Base-by-base conservation (phyloP, 2,113 vertebrate genomes). In the Saccopteryx bilineata region DNA sequence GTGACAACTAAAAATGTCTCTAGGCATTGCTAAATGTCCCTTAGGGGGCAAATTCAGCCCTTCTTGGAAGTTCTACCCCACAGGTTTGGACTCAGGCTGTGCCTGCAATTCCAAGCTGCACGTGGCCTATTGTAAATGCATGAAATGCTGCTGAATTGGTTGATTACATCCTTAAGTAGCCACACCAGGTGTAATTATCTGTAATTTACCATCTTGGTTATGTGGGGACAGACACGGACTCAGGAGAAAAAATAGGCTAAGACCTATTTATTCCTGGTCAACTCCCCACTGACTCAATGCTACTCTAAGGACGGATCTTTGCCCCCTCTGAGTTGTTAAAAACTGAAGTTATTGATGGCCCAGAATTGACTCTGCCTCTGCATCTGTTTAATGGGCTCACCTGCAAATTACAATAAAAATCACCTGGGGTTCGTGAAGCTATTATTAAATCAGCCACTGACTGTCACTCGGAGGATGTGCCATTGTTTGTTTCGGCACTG, bases 61-160 rank as follows among this genome's bases (percentile, higher is more conserved):
- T 15, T 18, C 13, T 31, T 13, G 52, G 65, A 48, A 10, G 12
- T 31, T 50, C 6, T 21, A 46, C 63, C 80, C 28, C 6, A 2
- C 18, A 9, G 10, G 39, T 17, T 13, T 65, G 68, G 39, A 26
- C 6, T 28, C 33, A 5, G 31, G 85, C 68, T 9, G 12, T 1
- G 68, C 60, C 54, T 17, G 15, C 1, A 1, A 0, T 10, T 76
- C 54, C 0, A 0, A 0, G 50, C 0, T 8, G 54, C 19, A 0
- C n/a, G 1, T 0, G 0, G 7, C 74, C 17, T 31, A 23, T 31
- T 24, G 75, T 48, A 1, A 1, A 9, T 0, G 28, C 6, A 5
- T 63, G 81, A 39, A 0, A 5, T 4, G 28, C 26, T 28, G 76
- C 31, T 12, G 14, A 11, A 24, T 0, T 4, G 31, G 71, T 26